Base-by-base conservation (phyloP, 2,888 invertebrate species). In the Asteroscopus sphinx region DNA sequence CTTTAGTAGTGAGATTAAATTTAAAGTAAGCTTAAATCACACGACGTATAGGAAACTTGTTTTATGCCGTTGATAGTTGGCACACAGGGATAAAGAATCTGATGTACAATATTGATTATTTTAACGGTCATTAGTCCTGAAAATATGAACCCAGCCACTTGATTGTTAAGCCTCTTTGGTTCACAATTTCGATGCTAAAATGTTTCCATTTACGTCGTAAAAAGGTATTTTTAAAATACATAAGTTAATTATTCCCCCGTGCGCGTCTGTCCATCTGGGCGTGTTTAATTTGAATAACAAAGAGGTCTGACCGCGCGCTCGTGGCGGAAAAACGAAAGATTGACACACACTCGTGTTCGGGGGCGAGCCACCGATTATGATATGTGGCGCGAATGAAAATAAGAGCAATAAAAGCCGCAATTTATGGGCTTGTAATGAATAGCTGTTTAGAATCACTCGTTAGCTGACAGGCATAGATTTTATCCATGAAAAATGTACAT, bases 271-370 rank as follows among this genome's bases (percentile, higher is more conserved):
- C 77, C 87, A 86, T 86, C 86, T 85, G 88, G 81, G 80, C 79
- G 79, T 83, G 82, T 85, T 84, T 80, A 77, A 92, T 92, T 89
- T 91, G 83, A 90, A 92, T 92, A 91, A 92, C 92, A 92, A 92
- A 89, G 87, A 76, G 79, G 66, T 68, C 79, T 85, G 87, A 85
- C 86, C 86, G 85, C 77, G 68, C 72, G 81, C 65, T 79, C 72
- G 80, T 76, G 65, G 77, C 81, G 86, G 86, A 82, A 89, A 89
- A 89, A 85, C 71, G 87, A 81, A 79, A 86, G 89, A 88, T 83
- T 90, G 89, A 91, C 90, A 87, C 87, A 84, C 81, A 68, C 73
- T 73, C 66, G 63, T 66, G 70, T 71, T 64, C 60, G 66, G 66
- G 75, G 74, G 71, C 62, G 62, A 71, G 67, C 61, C 65, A 73